phyloP scores from a whole-genome alignment of 2,888 invertebrate genomes.

The Liodrosophila aerea region DNA sequence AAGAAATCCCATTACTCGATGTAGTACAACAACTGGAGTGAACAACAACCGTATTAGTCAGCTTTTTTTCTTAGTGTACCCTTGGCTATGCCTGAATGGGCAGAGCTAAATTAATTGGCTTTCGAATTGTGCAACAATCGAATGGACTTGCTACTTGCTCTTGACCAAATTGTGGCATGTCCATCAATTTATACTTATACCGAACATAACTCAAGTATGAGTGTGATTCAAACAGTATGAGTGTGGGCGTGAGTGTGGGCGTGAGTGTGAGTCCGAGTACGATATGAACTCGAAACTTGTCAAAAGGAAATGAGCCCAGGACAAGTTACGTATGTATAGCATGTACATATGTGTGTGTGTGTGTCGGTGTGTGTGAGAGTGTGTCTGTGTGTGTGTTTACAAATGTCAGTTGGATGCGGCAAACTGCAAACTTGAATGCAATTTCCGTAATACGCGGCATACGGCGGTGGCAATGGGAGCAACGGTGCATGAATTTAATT shows the following conservation, averaged over 20 bases:
- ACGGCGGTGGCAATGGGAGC: conserved; percentile 42
- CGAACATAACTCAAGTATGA: not conserved
- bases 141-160: not conserved
- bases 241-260: not conserved
- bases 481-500: conserved; percentile 73
- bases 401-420: conserved; percentile 5
- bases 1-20: too few relatives aligned
- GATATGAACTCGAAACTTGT: conserved; percentile 24
- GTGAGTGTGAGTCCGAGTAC: not conserved
- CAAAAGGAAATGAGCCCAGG: conserved; percentile 58
- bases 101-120: conserved; percentile 9
- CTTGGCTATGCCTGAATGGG: not conserved
- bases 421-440: conserved; percentile 64
- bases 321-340: not conserved
- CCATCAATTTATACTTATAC: conserved; percentile 25
- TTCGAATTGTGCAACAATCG: conserved; percentile 17
- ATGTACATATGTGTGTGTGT: conserved; percentile 1
- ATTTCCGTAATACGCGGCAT: conserved; percentile 64
- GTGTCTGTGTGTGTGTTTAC: too few relatives aligned
- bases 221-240: conserved; percentile 1
- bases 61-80: not conserved
- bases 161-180: conserved; percentile 32
- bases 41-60: too few relatives aligned
- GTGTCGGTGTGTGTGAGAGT: not conserved
- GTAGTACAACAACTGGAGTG: too few relatives aligned